phyloP scores from a whole-genome alignment of 2,888 invertebrate genomes.

The Lapara coniferarum region DNA sequence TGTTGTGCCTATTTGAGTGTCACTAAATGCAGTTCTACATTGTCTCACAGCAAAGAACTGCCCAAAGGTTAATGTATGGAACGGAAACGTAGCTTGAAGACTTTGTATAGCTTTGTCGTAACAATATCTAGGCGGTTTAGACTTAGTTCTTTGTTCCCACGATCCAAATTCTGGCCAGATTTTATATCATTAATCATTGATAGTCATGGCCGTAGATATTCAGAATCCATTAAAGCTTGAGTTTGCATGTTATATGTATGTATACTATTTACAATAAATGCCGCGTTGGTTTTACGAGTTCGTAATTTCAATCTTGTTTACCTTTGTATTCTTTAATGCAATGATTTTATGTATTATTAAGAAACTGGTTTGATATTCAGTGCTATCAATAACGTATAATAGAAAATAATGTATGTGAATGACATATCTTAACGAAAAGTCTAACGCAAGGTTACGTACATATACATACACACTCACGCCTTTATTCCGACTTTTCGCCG shows the following conservation, averaged over 20 bases:
- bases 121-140: slow-evolving; percentile 8
- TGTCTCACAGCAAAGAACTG: not conserved
- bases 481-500: too few species aligned
- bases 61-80: slow-evolving; percentile 18
- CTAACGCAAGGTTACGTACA: too few species aligned
- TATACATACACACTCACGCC: too few species aligned
- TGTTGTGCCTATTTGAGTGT: not conserved
- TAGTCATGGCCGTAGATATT: slow-evolving; percentile 15
- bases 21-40: not conserved
- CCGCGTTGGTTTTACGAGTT: not conserved
- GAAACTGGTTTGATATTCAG: too few species aligned
- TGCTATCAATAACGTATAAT: too few species aligned
- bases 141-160: slow-evolving; percentile 20
- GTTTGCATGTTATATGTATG: not conserved
- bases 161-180: slow-evolving; percentile 9
- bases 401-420: too few species aligned
- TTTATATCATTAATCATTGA: slow-evolving; percentile 20
- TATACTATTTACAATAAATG: not conserved
- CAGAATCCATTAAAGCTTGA: slow-evolving; percentile 18
- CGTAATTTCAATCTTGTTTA: not conserved
- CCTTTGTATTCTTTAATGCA: not conserved
- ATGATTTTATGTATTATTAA: too few species aligned
- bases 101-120: not conserved
- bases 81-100: not conserved
- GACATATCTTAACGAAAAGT: too few species aligned